These are phyloP conservation scores for Galerucella pusilla DNA, from an alignment of 2,888 invertebrate species.

Conservation along the genomic window DNA sequence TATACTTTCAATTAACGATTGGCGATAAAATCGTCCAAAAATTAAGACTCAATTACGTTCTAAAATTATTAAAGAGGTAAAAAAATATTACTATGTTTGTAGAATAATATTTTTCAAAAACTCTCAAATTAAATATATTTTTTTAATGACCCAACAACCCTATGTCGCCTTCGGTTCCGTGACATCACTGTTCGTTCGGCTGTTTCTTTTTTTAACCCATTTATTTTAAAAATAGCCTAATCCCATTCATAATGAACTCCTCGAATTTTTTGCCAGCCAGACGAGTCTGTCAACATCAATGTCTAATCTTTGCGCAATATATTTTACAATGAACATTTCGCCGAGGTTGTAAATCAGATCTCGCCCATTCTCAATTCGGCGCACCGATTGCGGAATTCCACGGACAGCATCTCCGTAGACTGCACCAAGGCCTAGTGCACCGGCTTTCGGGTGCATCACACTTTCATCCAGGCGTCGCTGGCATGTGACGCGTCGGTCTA, in stretches of 20 bases:
- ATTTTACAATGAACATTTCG: constrained; percentile 33
- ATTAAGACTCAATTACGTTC: no score
- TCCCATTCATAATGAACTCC: constrained; percentile 4
- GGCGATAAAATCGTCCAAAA: no score
- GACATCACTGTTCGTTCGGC: neutral
- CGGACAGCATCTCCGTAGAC: constrained; percentile 32
- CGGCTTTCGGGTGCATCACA: constrained; percentile 45
- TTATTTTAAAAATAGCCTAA: constrained; percentile 15
- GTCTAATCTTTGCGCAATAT: constrained; percentile 26
- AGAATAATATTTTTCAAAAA: no score
- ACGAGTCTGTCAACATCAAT: constrained; percentile 30
- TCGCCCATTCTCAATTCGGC: constrained; percentile 32
- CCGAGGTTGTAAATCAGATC: constrained; percentile 31
- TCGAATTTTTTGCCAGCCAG: constrained; percentile 29
- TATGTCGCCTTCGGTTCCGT: neutral
- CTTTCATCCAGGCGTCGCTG: constrained; percentile 42
- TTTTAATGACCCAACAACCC: neutral
- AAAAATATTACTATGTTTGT: neutral
- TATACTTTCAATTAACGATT: no score
- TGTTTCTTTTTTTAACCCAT: constrained; percentile 12
- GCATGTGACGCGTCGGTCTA: constrained; percentile 55
- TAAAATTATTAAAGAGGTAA: no score
- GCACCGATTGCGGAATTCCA: constrained; percentile 35
- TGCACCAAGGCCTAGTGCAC: constrained; percentile 40
- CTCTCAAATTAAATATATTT: neutral